phyloP scores from a whole-genome alignment of 92 coral and sea anemone species.

The Umimayanthus chanpuru region DNA sequence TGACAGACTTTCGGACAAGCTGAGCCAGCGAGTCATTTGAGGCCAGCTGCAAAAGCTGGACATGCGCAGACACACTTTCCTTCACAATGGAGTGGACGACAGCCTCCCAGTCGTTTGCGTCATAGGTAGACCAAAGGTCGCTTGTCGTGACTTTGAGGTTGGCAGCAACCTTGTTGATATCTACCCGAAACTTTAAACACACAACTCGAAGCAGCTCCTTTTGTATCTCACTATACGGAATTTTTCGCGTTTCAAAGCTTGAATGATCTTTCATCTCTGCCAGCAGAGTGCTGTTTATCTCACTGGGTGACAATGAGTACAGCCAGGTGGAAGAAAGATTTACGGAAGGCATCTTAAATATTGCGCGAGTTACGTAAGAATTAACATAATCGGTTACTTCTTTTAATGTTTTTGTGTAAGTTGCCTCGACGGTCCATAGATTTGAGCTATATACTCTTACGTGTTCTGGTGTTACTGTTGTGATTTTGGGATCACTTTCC shows the following conservation, averaged over 20 bases:
- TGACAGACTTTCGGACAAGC: slow-evolving; percentile 38
- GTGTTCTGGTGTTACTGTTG: slow-evolving; percentile 18
- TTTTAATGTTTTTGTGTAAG: slow-evolving; percentile 5
- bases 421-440: neutral
- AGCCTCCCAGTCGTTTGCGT: slow-evolving; percentile 68
- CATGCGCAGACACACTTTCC: slow-evolving; percentile 58
- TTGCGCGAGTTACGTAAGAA: accelerated
- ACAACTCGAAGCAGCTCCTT: slow-evolving; percentile 48
- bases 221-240: slow-evolving; percentile 37
- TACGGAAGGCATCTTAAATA: neutral
- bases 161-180: slow-evolving; percentile 54
- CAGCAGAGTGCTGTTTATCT: slow-evolving; percentile 9
- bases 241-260: neutral
- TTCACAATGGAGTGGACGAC: slow-evolving; percentile 67
- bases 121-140: slow-evolving; percentile 59
- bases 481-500: neutral
- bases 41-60: slow-evolving; percentile 45
- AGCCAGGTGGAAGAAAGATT: slow-evolving; percentile 18
- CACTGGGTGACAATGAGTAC: neutral
- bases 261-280: neutral
- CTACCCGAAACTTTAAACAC: slow-evolving; percentile 49
- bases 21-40: slow-evolving; percentile 58
- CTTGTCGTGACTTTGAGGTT: slow-evolving; percentile 51
- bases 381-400: neutral
- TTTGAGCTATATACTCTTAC: neutral